Evolutionary conservation across 2,113 vertebrate genomes (phyloP).

Genomic region (Triplophysa siluroides): DNA sequence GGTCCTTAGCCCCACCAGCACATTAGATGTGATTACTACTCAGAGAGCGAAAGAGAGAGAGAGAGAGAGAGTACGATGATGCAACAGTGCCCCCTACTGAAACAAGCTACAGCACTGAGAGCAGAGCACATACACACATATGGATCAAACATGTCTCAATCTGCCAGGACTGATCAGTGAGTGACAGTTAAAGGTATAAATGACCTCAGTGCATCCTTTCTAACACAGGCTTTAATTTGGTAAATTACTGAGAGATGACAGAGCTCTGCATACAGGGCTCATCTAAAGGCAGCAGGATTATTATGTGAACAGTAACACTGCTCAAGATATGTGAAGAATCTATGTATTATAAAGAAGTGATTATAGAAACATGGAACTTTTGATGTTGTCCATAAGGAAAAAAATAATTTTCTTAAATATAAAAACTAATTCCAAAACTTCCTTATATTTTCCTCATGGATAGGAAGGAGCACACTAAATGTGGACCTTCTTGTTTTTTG

Average conservation of each 20-base stretch:
- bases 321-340: background rate
- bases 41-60: constrained; percentile 54
- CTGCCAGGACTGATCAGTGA: constrained; percentile 14
- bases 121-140: constrained; percentile 29
- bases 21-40: constrained; percentile 85
- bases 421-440: too few relatives aligned
- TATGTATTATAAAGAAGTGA: background rate
- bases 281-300: background rate
- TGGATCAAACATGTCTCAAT: constrained; percentile 6
- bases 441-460: background rate
- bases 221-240: background rate
- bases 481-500: background rate
- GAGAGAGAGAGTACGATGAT: constrained; percentile 67
- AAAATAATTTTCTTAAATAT: too few relatives aligned
- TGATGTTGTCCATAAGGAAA: background rate
- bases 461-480: background rate
- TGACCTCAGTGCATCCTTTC: background rate
- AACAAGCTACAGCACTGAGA: constrained; percentile 37
- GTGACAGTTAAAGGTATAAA: background rate
- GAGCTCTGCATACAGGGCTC: background rate
- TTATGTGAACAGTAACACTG: background rate
- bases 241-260: background rate
- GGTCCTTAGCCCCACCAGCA: constrained; percentile 76
- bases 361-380: background rate
- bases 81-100: constrained; percentile 93